These are phyloP conservation scores for Latheticus oryzae DNA, from an alignment of 2,888 invertebrate genomes.

Conservation along the genomic window DNA sequence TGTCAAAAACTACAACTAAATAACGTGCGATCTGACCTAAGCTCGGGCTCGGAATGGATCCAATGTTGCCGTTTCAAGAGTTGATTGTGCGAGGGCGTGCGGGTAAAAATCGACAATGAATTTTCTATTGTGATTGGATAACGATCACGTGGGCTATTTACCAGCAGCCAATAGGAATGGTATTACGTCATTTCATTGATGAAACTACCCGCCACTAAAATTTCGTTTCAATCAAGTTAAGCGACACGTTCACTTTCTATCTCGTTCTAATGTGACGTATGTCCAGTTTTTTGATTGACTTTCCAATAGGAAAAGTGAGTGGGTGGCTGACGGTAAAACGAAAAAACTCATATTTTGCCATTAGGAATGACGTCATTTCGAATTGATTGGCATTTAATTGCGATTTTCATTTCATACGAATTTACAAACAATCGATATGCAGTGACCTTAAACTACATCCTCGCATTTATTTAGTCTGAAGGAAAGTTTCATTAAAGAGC, in stretches of 20 bases:
- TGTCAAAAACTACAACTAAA: conserved; percentile 40
- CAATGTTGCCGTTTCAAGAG: conserved; percentile 45
- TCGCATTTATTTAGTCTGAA: too few species aligned
- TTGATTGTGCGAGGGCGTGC: conserved; percentile 52
- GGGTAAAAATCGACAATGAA: conserved; percentile 52
- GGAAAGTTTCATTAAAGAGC: too few species aligned
- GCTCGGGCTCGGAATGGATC: conserved; percentile 54
- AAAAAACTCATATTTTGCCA: conserved; percentile 50
- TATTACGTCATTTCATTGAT: conserved; percentile 70
- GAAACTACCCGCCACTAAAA: conserved; percentile 43
- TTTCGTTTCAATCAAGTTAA: conserved; percentile 28
- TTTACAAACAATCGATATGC: conserved; percentile 11
- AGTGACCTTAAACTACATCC: conserved; percentile 7
- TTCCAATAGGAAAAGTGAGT: conserved; percentile 38
- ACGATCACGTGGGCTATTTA: conserved; percentile 63
- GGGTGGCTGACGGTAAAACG: conserved; percentile 48
- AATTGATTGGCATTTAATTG: conserved; percentile 49
- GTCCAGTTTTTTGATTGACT: conserved; percentile 17
- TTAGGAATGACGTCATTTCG: conserved; percentile 55
- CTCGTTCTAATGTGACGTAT: conserved; percentile 33
- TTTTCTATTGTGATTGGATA: conserved; percentile 58
- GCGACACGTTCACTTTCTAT: conserved; percentile 13
- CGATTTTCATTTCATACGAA: too few species aligned
- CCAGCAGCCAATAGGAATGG: conserved; percentile 58
- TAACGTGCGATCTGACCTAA: conserved; percentile 44